A percentile compares a stretch with the other conserved stretches of the same genome.
These are phyloP conservation scores for Syrmaticus mikado DNA, from an alignment of 2,113 vertebrate species.

Conservation along the genomic window DNA sequence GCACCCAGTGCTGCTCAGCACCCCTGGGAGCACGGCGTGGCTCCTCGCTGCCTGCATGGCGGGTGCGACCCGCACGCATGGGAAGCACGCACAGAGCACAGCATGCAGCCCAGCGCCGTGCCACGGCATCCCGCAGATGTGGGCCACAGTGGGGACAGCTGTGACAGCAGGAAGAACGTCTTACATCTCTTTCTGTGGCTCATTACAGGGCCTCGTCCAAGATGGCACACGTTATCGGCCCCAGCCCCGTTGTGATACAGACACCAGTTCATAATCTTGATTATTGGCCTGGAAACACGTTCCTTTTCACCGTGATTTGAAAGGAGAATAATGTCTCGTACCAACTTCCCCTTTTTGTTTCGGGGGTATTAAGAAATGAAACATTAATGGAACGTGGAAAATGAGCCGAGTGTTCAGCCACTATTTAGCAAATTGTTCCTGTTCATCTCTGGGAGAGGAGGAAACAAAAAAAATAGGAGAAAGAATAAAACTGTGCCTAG, in stretches of 20 bases:
- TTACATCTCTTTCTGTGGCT: not conserved
- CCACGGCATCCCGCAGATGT: not conserved
- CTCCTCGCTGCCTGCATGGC: too few species aligned
- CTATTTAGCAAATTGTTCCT: conserved; percentile 49
- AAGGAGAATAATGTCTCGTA: conserved; percentile 17
- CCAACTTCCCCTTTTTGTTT: conserved; percentile 44
- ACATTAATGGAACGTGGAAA: conserved; percentile 60
- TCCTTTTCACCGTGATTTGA: not conserved
- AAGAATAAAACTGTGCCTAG: conserved; percentile 42
- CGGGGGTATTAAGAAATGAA: conserved; percentile 61
- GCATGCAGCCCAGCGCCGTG: too few species aligned
- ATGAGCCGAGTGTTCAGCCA: not conserved
- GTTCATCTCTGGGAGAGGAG: not conserved
- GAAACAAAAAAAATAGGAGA: not conserved
- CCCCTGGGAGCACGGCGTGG: too few species aligned
- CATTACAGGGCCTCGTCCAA: not conserved
- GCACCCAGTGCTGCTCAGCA: not conserved
- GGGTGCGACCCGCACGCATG: too few species aligned
- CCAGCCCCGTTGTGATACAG: not conserved
- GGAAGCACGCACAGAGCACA: too few species aligned
- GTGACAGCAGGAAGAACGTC: not conserved
- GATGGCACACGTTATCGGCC: not conserved
- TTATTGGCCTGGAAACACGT: not conserved
- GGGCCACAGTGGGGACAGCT: not conserved
- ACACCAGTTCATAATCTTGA: not conserved